Conservation (phyloP, 1,140 invertebrate genomes). For the Nasonia longicornis region DNA sequence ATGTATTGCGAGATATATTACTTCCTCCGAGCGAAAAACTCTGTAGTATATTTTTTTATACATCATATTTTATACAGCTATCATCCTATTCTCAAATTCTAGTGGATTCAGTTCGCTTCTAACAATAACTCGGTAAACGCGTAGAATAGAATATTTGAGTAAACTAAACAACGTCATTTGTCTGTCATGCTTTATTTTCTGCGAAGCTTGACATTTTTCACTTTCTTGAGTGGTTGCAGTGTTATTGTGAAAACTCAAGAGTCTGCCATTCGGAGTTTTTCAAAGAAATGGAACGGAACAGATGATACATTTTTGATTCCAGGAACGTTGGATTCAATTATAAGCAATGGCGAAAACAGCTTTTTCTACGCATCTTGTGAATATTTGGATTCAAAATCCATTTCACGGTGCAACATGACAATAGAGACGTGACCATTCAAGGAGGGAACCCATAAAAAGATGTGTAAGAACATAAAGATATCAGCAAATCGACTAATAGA, state of each 20-base stretch:
- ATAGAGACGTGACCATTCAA: neutral
- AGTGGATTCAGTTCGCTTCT: too few species aligned
- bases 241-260: neutral
- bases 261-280: neutral
- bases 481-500: too few species aligned
- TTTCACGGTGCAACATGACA: neutral
- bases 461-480: neutral
- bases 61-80: too few species aligned
- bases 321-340: neutral
- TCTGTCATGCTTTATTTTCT: too few species aligned
- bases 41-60: too few species aligned
- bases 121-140: too few species aligned
- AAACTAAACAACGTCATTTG: too few species aligned
- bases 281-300: neutral
- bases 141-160: too few species aligned
- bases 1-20: too few species aligned
- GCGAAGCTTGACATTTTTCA: neutral
- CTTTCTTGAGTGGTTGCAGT: neutral
- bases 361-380: neutral
- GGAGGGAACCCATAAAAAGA: neutral
- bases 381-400: neutral
- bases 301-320: neutral
- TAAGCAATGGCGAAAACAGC: neutral
- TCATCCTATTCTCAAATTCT: too few species aligned
- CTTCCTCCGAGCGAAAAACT: too few species aligned